Conservation (phyloP, 2,113 vertebrate genomes). For the Coregonus clupeaformis region DNA sequence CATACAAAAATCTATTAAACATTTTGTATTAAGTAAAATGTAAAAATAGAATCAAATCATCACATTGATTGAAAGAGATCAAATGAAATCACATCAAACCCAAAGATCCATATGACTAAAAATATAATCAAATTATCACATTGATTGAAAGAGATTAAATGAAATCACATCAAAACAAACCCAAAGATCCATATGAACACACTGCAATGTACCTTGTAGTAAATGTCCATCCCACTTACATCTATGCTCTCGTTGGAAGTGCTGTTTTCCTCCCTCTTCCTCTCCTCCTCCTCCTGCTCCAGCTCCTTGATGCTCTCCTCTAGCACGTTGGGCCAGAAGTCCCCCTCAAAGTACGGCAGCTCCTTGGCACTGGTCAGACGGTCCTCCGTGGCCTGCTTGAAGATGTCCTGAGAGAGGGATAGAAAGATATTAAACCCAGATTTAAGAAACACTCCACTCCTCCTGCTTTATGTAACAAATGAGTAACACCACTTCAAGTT, state of each 20-base stretch:
- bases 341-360: conserved; percentile 95
- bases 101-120: not conserved
- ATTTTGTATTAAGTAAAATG: not conserved
- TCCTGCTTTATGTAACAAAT: too few species aligned
- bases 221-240: conserved; percentile 72
- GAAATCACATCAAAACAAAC: conserved; percentile 10
- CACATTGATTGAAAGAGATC: not conserved
- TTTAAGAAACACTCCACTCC: too few species aligned
- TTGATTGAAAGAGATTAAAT: not conserved
- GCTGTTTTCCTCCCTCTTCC: conserved; percentile 95
- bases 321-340: conserved; percentile 98
- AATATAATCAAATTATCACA: too few species aligned
- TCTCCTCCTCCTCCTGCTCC: conserved; percentile 96
- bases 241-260: conserved; percentile 97
- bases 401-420: conserved; percentile 83
- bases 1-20: not conserved
- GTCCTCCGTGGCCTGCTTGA: conserved; percentile 98
- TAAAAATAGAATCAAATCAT: not conserved
- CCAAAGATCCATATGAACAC: not conserved
- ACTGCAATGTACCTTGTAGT: conserved; percentile 2
- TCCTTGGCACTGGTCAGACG: conserved; percentile 97
- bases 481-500: too few species aligned
- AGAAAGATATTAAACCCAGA: not conserved
- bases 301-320: conserved; percentile 99
- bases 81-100: conserved; percentile 3